Evolutionary conservation across 1,140 invertebrate genomes (phyloP), one percentile per base, ranked within the genome.

Genomic region (fruit fly (Drosophila melanogaster)): DNA sequence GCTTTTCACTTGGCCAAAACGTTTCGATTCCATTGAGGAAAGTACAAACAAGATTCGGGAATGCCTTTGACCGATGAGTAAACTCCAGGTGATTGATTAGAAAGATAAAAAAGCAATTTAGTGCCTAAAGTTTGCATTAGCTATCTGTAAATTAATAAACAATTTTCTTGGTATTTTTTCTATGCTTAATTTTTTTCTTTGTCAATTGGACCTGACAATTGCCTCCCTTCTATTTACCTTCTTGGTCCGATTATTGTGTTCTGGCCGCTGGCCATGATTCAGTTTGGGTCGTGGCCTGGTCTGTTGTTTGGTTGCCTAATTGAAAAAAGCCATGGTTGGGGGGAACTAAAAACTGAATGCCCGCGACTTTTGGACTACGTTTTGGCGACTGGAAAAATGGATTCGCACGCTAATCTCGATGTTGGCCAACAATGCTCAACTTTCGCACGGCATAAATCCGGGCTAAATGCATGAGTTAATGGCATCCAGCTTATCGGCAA

Each of bases 371-470:
- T 26, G 35, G 50, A 12, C 40, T 33, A 5, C 22, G 59, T 41
- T 22, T 22, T 24, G 22, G 43, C 2, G 43, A 51, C 62, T 56
- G 35, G 43, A 22, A 58, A 66, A 24, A 30, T 47, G 55, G 46
- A 59, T 80, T 86, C 81, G 56, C 81, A 85, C 81, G 73, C 46
- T 57, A 66, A 72, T 73, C 59, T 69, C 46, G n/a, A 55, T 71
- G 72, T 77, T 69, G 59, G 44, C 56, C 64, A 76, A 65, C 72
- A 75, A 75, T 40, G 65, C 58, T 10, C 26, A 66, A 11, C n/a
- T 49, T 79, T 85, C 76, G 56, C 81, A 85, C 80, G 77, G 72
- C 81, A 66, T 66, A 79, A 79, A 84, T 84, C 71, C 60, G 46
- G 40, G 24, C 46, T 51, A 60, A 73, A 77, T 59, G 41, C 49